Conservation (phyloP, 2,888 invertebrate genomes). For the Kryphioiulus occultus region DNA sequence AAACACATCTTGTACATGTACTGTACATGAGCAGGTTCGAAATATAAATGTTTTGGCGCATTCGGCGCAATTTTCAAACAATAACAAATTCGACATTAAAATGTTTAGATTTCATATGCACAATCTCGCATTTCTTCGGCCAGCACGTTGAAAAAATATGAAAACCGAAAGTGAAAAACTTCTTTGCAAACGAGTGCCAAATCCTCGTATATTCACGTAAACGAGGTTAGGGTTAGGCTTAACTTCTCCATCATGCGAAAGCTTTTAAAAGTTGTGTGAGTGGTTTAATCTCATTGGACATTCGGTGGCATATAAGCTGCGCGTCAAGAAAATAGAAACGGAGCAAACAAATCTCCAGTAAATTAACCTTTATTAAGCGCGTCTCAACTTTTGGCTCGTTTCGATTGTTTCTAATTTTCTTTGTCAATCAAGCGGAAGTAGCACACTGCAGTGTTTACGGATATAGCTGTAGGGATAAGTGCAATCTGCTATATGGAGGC, state of each 20-base stretch:
- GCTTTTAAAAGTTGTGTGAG: constrained; percentile 18
- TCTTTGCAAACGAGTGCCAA: neutral
- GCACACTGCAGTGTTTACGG: constrained; percentile 7
- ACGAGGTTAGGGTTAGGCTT: neutral
- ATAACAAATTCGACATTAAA: too few relatives aligned
- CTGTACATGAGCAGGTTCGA: too few relatives aligned
- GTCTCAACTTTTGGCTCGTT: constrained; percentile 29
- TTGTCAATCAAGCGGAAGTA: constrained; percentile 40
- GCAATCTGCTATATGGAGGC: neutral
- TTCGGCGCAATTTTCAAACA: too few relatives aligned
- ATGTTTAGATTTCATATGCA: too few relatives aligned
- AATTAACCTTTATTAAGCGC: constrained; percentile 32
- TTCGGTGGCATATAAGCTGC: neutral
- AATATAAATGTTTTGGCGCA: too few relatives aligned
- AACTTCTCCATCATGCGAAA: neutral
- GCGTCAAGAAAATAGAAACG: constrained; percentile 34
- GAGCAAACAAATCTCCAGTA: constrained; percentile 36
- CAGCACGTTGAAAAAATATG: neutral
- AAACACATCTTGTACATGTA: too few relatives aligned
- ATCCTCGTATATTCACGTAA: neutral
- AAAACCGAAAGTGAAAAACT: neutral
- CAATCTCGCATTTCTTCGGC: neutral
- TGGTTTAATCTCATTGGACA: constrained; percentile 7
- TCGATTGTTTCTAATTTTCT: constrained; percentile 39
- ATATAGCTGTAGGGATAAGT: neutral